Evolutionary conservation across 2,797 vertebrate genomes (phyloP).

Genomic region (Sebastes reedi): DNA sequence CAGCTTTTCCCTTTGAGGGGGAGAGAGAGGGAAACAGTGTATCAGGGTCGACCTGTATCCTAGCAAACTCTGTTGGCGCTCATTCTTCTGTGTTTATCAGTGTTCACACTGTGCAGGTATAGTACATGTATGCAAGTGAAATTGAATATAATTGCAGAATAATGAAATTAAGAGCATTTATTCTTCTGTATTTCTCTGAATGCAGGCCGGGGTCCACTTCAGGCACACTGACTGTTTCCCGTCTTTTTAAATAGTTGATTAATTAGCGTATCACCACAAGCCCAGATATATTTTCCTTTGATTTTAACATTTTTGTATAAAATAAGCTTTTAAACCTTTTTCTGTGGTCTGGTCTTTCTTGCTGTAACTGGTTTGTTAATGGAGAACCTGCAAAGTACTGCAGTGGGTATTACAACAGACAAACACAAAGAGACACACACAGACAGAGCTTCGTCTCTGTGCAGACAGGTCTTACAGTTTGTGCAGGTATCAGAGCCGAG

Average conservation of each 20-base stretch:
- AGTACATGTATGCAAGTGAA: not conserved
- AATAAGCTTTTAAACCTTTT: not conserved
- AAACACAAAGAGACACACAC: not conserved
- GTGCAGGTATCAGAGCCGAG: conserved; percentile 32
- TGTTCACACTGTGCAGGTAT: not conserved
- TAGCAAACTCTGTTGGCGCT: not conserved
- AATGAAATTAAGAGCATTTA: not conserved
- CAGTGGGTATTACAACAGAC: not conserved
- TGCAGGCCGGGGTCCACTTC: not conserved
- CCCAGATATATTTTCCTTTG: not conserved
- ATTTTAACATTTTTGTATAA: not conserved
- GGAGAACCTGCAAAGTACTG: not conserved
- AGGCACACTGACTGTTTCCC: not conserved
- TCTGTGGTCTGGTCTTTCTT: not conserved
- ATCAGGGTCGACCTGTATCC: not conserved
- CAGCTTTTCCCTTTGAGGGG: not conserved
- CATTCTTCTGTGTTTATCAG: not conserved
- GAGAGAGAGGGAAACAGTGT: not conserved
- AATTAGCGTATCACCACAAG: not conserved
- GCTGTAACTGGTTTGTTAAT: not conserved
- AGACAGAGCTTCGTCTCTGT: not conserved
- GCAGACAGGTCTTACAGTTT: conserved; percentile 26
- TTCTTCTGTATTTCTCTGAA: not conserved
- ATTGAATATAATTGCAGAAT: not conserved
- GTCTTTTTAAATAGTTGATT: not conserved